Evolutionary conservation across 1,140 invertebrate species (phyloP).

Genomic region (Penaeus chinensis): DNA sequence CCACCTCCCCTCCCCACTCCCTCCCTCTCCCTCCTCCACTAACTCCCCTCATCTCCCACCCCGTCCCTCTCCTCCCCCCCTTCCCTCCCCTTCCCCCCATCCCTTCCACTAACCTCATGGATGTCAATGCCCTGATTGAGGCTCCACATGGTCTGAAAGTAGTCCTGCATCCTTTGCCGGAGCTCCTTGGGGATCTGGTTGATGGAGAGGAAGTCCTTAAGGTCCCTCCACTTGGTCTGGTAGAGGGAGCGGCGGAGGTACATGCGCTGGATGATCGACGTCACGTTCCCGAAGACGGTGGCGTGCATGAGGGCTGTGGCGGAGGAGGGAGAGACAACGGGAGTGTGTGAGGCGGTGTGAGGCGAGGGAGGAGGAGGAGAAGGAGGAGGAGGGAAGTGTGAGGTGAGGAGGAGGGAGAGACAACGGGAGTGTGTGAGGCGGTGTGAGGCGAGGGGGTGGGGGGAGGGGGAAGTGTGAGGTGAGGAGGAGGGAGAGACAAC

Average conservation of each 20-base stretch:
- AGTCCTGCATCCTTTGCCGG: constrained; percentile 97
- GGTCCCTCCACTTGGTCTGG: constrained; percentile 94
- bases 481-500: background rate
- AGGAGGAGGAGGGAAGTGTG: background rate
- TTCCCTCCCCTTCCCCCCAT: background rate
- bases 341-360: background rate
- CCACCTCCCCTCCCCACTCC: too few species aligned
- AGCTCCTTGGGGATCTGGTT: constrained; percentile 96
- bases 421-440: too few species aligned
- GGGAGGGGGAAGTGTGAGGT: background rate
- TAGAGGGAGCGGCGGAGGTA: constrained; percentile 97
- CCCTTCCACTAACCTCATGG: constrained; percentile 80
- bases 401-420: too few species aligned
- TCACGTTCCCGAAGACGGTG: constrained; percentile 98
- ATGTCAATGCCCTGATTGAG: constrained; percentile 99
- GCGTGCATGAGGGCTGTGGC: constrained; percentile 94
- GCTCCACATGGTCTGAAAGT: constrained; percentile 99
- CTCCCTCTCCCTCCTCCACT: too few species aligned
- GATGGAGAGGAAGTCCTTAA: constrained; percentile 96
- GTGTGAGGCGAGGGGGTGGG: background rate
- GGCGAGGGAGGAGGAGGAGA: background rate
- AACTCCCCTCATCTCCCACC: too few species aligned
- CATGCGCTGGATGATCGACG: constrained; percentile 98
- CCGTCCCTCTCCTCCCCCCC: too few species aligned
- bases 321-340: background rate